Evolutionary conservation across 2,113 vertebrate species (phyloP).

Genomic region (Atherinomorus stipes): DNA sequence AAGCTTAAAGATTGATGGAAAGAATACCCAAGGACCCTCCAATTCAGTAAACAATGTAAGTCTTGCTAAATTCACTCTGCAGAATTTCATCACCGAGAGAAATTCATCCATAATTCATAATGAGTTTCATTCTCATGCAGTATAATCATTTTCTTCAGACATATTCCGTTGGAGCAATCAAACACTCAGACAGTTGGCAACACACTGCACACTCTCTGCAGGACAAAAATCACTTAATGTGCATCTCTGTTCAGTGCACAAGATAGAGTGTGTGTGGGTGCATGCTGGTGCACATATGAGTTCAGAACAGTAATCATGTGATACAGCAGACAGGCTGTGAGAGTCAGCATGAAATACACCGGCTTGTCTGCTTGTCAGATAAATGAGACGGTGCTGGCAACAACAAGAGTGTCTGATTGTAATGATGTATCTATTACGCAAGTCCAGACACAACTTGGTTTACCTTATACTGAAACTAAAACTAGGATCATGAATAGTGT

Average conservation of each 20-base stretch:
- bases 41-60: conserved; percentile 61
- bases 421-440: background rate
- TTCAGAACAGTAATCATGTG: conserved; percentile 27
- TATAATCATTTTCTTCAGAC: conserved; percentile 70
- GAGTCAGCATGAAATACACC: conserved; percentile 7
- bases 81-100: conserved; percentile 53
- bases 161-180: conserved; percentile 62
- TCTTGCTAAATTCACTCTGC: conserved; percentile 43
- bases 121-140: conserved; percentile 60
- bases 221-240: conserved; percentile 59
- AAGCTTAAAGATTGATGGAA: conserved; percentile 33
- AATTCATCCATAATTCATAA: conserved; percentile 74
- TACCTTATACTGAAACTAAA: background rate
- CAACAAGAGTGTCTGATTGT: background rate
- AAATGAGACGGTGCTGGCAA: background rate
- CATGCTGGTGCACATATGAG: conserved; percentile 2
- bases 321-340: conserved; percentile 23
- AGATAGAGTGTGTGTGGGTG: background rate
- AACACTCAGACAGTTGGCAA: conserved; percentile 62
- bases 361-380: conserved; percentile 14
- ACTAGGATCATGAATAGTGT: background rate
- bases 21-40: conserved; percentile 56
- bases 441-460: background rate
- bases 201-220: conserved; percentile 46
- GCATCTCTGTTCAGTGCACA: conserved; percentile 15